Evolutionary conservation across 2,888 invertebrate species (phyloP), one percentile per base, ranked within the genome.

Genomic region (Steinernema scapterisci): DNA sequence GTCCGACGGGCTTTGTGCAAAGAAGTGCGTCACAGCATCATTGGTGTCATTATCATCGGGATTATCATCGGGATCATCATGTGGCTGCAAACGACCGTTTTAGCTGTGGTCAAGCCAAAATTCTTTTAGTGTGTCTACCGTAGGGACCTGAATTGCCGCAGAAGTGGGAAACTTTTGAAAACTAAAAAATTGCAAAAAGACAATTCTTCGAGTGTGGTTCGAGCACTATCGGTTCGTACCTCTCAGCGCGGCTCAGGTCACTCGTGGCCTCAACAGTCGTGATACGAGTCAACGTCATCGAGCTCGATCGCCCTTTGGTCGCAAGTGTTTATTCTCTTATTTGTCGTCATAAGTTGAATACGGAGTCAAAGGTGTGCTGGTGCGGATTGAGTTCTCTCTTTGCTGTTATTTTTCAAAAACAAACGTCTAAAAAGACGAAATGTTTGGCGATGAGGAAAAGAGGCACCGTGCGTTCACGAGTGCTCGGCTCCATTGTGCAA

Each of bases 381-480:
- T 31, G 31, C 19, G 63, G 16, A 16, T 63, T 63, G 63, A 63
- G 31, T 63, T n/a, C 16, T 11, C 11, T 52, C 52, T 63, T 63
- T 63, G 27, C 31, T 63, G 27, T 31, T 63, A 63, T 63, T 63
- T 63, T 63, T 27, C 27, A 63, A 63, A 63, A 63, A 27, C 27
- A 63, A 63, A 27, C 31, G 31, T 25, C 27, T 27, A 63, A 63
- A 63, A 63, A 63, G 63, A 63, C 31, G 21, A 25, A n/a, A 16
- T 63, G 63, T 63, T 63, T 63, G 63, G 63, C 38, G 63, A 63
- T 63, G 63, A 63, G 63, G 63, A 63, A 63, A 63, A 27, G 63
- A 63, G 63, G 63, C 19, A 63, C 63, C 63, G 63, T n/a, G 63
- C 63, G 16, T 27, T 63, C 63, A 27, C 27, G 63, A 16, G 63